Evolutionary conservation across 2,113 vertebrate species (phyloP), one percentile per base, ranked within the genome.

Genomic region (Nematolebias whitei): DNA sequence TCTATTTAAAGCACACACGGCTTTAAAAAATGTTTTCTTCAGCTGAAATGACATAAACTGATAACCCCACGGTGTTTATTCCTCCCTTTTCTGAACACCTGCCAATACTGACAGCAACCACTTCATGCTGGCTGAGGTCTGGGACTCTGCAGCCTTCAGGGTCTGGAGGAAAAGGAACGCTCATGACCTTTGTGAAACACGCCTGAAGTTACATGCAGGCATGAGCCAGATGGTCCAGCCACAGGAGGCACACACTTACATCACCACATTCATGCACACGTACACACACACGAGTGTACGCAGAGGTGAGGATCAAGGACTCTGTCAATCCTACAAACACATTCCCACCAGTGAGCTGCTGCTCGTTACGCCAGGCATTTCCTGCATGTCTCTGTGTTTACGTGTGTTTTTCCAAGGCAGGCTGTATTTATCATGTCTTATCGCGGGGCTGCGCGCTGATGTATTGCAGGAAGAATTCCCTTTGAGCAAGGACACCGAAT

Each of bases 171-270:
- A 54, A 54, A 41, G 58, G 69, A 74, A 72, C 44, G 40, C 68
- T 69, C 11, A 22, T 57, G 69, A 84, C 79, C 78, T 84, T 63
- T 80, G 69, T 74, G 58, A 66, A 68, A 50, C 35, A 11, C 43
- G 76, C 76, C 80, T 63, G 71, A 53, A 69, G 68, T 80, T 66
- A 71, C 83, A 84, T 69, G 73, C 74, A 74, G 70, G 78, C 71
- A 76, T 1, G 16, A 74, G 79, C 76, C 88, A 92, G 90, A 91
- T 91, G 89, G 90, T 65, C 22, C 2, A 32, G 66, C 83, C 74
- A 74, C 40, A 22, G 69, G 80, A 71, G 79, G 63, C 43, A 2
- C 24, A 58, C 68, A 68, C 65, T 68, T 45, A 41, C 51, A 48
- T 19, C 10, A 12, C 50, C 68, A 50, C 4, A 41, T 40, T 47